These are phyloP conservation scores for Elephas maximus DNA, from an alignment of 2,113 vertebrate genomes.

Conservation along the genomic window DNA sequence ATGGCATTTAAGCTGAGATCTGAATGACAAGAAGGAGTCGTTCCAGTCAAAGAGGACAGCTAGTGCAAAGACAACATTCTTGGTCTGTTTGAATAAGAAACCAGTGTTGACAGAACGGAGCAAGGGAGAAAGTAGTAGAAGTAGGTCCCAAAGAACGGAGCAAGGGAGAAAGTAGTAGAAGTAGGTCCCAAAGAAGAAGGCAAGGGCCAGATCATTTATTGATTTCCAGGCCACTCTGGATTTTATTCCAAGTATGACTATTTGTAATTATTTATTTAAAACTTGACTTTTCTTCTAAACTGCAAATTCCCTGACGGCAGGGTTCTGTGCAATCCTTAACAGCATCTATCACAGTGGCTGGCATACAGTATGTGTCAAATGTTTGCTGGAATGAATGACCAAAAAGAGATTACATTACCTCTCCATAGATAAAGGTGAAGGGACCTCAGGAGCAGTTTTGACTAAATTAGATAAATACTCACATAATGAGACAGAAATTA, in stretches of 20 bases:
- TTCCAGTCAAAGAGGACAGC: background rate
- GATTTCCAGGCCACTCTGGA: background rate
- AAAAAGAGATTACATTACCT: background rate
- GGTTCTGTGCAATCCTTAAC: background rate
- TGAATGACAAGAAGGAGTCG: background rate
- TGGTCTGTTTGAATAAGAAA: background rate
- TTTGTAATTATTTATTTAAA: conserved; percentile 60
- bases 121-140: background rate
- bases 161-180: too few species aligned
- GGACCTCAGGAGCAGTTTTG: conserved; percentile 44
- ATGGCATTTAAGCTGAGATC: background rate
- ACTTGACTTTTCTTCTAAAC: conserved; percentile 38
- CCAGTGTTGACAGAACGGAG: background rate
- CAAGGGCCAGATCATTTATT: background rate
- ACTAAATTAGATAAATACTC: conserved; percentile 56
- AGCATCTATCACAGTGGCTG: conserved; percentile 5
- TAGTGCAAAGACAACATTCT: background rate
- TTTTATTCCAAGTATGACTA: conserved; percentile 27
- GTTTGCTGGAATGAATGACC: conserved; percentile 28
- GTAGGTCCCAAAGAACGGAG: background rate
- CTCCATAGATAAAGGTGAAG: background rate
- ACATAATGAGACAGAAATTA: background rate
- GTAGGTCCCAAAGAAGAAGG: background rate
- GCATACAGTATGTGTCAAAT: background rate
- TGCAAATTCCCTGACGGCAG: background rate